Conservation (phyloP, 2,888 invertebrate genomes). For the Andrena trimmerana region DNA sequence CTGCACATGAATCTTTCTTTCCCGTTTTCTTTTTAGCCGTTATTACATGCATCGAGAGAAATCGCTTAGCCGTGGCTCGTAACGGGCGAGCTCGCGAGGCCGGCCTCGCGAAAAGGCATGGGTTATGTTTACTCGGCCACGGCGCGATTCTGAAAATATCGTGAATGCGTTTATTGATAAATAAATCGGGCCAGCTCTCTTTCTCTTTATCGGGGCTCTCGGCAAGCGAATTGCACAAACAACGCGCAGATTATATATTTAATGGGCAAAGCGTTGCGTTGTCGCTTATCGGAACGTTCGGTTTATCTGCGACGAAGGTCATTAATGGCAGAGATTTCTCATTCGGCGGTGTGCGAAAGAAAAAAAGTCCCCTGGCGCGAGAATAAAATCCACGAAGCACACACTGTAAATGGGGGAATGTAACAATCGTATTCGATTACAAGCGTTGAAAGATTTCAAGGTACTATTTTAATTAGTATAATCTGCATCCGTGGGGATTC, state of each 20-base stretch:
- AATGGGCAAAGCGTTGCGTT: conserved; percentile 46
- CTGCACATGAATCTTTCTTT: not conserved
- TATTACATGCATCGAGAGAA: conserved; percentile 16
- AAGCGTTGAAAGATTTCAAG: too few relatives aligned
- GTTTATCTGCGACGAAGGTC: conserved; percentile 59
- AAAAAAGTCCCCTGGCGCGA: conserved; percentile 16
- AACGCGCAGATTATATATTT: conserved; percentile 54
- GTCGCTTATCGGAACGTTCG: conserved; percentile 53
- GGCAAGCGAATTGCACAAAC: conserved; percentile 68
- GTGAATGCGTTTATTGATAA: conserved; percentile 53
- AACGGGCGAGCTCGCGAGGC: not conserved
- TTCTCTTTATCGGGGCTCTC: conserved; percentile 61
- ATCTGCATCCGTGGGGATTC: too few relatives aligned
- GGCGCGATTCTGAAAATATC: conserved; percentile 47
- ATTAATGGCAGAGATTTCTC: conserved; percentile 57
- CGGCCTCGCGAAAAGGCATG: conserved; percentile 16
- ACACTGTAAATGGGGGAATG: conserved; percentile 6
- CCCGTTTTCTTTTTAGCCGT: not conserved
- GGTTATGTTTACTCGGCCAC: conserved; percentile 36
- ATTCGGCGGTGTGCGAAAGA: conserved; percentile 30
- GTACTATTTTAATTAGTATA: too few relatives aligned
- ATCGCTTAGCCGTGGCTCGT: not conserved
- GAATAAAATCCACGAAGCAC: conserved; percentile 29
- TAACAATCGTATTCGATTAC: not conserved
- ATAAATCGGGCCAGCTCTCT: conserved; percentile 46